Conservation (phyloP, 2,113 vertebrate species). For the Tetraodon nigroviridis region DNA sequence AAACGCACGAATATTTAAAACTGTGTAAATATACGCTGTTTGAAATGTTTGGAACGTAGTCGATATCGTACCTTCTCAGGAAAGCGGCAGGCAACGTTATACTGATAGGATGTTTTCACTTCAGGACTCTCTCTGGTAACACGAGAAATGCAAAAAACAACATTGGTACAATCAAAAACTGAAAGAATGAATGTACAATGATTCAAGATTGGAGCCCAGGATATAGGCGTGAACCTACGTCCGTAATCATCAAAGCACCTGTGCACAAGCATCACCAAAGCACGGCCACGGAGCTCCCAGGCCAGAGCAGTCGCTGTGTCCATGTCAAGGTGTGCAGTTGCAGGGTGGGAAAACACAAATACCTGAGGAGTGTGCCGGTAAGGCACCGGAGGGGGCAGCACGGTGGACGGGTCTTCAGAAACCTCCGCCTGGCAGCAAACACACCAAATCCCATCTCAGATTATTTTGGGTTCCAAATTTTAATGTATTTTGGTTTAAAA, state of each 20-base stretch:
- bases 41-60: neutral
- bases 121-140: slow-evolving; percentile 60
- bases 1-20: neutral
- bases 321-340: slow-evolving; percentile 79
- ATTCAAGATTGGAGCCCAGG: neutral
- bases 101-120: slow-evolving; percentile 61
- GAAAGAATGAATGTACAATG: neutral
- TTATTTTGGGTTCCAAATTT: too few species aligned
- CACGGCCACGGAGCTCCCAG: slow-evolving; percentile 84
- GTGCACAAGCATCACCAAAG: slow-evolving; percentile 82
- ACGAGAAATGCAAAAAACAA: slow-evolving; percentile 12
- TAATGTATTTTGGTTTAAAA: too few species aligned
- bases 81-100: slow-evolving; percentile 71
- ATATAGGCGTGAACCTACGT: neutral
- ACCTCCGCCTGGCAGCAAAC: slow-evolving; percentile 75
- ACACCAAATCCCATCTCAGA: neutral
- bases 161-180: neutral
- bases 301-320: slow-evolving; percentile 80
- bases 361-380: slow-evolving; percentile 85
- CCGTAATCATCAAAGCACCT: slow-evolving; percentile 30
- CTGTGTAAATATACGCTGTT: neutral
- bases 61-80: slow-evolving; percentile 62
- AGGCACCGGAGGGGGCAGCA: slow-evolving; percentile 77
- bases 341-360: slow-evolving; percentile 83
- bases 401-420: slow-evolving; percentile 78